Base-by-base conservation (phyloP, 2,113 vertebrate genomes). In the Proterorhinus semilunaris region DNA sequence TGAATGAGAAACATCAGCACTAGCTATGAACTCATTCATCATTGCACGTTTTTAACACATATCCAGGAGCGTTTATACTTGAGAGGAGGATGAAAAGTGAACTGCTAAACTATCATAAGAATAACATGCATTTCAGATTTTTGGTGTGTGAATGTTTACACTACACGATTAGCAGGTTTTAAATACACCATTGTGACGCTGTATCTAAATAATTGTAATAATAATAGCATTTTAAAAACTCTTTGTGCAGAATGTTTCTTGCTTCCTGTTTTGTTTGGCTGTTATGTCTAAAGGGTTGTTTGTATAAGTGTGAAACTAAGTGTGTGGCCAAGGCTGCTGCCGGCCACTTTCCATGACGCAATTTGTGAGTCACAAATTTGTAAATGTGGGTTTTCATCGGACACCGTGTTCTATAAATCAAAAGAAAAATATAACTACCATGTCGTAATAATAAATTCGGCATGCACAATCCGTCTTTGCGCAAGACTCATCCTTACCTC, bases 401-500 rank as follows among this genome's bases (percentile, higher is more conserved):
- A 61, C 36, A 8, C 1, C 1, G 8, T 10, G 58, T 61, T 44
- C 7, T 4, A 1, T 61, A 36, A 36, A 5, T 9, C 44, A 9
- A n/a, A n/a, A 44, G n/a, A 15, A 44, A 42, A 58, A 58, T 58
- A 58, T 36, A 15, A 7, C 42, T 11, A 7, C 42, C 2, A 8
- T 21, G 12, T 61, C 9, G n/a, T 4, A 61, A 44, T 15, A 44
- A 43, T 42, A 58, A 53, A 55, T 15, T 52, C 3, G 13, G 6
- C 50, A 7, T 15, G 50, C 50, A 51, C 13, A 61, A 9, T n/a
- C 11, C 21, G 16, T 0, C 10, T 6, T 48, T 62, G 13, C 13
- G 5, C 61, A 17, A 45, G 42, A 46, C 11, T 0, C 10, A 6
- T 70, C 10, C 67, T 90, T 91, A 99, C 98, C 97, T 99, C 97